phyloP scores from a whole-genome alignment of 2,888 invertebrate species.

The Plagodis dolabraria region DNA sequence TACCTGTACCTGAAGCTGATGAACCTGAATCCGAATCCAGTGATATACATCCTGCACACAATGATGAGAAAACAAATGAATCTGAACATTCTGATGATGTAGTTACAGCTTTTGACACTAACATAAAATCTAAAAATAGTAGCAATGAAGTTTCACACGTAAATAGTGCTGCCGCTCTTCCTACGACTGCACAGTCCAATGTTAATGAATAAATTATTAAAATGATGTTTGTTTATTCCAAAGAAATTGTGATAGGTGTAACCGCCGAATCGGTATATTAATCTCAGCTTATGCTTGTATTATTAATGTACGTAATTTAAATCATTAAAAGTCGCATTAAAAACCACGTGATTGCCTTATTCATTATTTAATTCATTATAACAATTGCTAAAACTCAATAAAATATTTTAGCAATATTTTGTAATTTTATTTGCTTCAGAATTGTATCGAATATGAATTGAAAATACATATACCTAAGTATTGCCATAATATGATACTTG shows the following conservation, averaged over 20 bases:
- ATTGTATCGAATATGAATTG: no score
- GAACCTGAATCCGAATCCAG: slow-evolving; percentile 48
- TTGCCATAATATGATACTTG: not conserved
- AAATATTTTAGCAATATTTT: slow-evolving; percentile 76
- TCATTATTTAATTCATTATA: slow-evolving; percentile 77
- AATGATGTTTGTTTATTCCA: slow-evolving; percentile 64
- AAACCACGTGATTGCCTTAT: slow-evolving; percentile 83
- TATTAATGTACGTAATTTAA: slow-evolving; percentile 67
- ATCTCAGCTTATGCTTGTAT: slow-evolving; percentile 80
- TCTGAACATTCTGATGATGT: slow-evolving; percentile 46
- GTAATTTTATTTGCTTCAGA: slow-evolving; percentile 41
- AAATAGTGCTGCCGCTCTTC: slow-evolving; percentile 44
- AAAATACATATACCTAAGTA: not conserved
- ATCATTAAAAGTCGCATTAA: slow-evolving; percentile 75
- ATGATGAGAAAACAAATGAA: slow-evolving; percentile 42
- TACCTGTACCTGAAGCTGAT: slow-evolving; percentile 61
- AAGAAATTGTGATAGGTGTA: slow-evolving; percentile 80
- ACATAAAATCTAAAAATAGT: slow-evolving; percentile 41
- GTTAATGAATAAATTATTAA: slow-evolving; percentile 51
- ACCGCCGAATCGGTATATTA: slow-evolving; percentile 72
- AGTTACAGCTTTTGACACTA: slow-evolving; percentile 43
- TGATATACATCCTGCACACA: slow-evolving; percentile 28
- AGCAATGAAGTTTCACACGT: slow-evolving; percentile 45
- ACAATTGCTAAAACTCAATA: slow-evolving; percentile 79
- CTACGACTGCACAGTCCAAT: slow-evolving; percentile 44